Evolutionary conservation across 2,888 invertebrate genomes (phyloP).

Genomic region (Plebejus argus): DNA sequence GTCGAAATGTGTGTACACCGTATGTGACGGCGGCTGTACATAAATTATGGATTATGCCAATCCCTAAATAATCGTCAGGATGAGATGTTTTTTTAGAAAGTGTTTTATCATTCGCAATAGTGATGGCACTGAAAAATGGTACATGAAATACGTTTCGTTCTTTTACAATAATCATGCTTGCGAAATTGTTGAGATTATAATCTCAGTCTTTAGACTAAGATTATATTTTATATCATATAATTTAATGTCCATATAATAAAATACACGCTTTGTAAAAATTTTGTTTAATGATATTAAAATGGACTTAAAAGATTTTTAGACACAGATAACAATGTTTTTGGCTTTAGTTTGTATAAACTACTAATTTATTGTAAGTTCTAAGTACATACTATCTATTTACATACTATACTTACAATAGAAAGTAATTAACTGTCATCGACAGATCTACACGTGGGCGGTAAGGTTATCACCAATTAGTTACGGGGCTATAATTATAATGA

Average conservation of each 20-base stretch:
- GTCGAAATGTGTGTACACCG: background rate
- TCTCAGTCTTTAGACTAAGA: too few relatives aligned
- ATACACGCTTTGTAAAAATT: too few relatives aligned
- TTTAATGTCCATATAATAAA: too few relatives aligned
- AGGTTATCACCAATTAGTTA: constrained; percentile 1
- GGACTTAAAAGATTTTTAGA: too few relatives aligned
- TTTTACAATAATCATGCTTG: background rate
- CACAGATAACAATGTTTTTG: too few relatives aligned
- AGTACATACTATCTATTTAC: too few relatives aligned
- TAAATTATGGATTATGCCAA: constrained; percentile 22
- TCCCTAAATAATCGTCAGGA: constrained; percentile 8
- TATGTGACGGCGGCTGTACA: background rate
- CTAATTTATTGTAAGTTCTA: too few relatives aligned
- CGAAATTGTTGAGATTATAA: background rate
- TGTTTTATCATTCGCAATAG: background rate
- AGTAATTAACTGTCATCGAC: background rate
- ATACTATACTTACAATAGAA: background rate
- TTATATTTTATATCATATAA: too few relatives aligned
- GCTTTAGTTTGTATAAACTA: too few relatives aligned
- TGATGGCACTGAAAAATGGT: background rate
- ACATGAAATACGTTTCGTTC: background rate
- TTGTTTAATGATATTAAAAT: too few relatives aligned
- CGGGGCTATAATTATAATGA: constrained; percentile 10
- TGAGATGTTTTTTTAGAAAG: constrained; percentile 4
- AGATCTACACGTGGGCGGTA: constrained; percentile 1